Base-by-base conservation (phyloP, 2,113 vertebrate genomes). In the Boleophthalmus pectinirostris region DNA sequence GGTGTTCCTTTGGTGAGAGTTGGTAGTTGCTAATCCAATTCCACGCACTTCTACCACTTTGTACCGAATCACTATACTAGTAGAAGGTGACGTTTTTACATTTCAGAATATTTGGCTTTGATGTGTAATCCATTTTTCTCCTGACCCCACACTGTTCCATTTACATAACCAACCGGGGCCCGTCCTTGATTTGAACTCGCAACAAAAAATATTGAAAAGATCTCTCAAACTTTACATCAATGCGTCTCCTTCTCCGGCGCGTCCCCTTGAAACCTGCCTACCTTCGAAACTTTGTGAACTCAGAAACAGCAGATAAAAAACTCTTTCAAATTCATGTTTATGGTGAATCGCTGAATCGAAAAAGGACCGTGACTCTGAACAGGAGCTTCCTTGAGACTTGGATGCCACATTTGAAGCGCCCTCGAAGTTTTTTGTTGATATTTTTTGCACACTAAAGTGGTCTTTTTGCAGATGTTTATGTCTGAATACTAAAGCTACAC, bases 321-420 rank as follows among this genome's bases (percentile, higher is more conserved):
- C 20, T 63, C 66, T 75, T 78, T 63, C 8, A 60, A 60, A 14
- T 10, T 15, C 24, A 51, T n/a, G 25, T 24, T 65, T 53, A 9
- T 16, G 16, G 57, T 16, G 20, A 18, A 63, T 1, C 23, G 45
- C 53, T 61, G 57, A 61, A 63, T 66, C 58, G 35, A 45, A 63
- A 75, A 38, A 54, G 66, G 24, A 69, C 47, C 24, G 64, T 58
- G 29, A 24, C 68, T 83, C 82, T 85, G 72, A 83, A 80, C 67
- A 68, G 0, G 63, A 56, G 49, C 47, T 16, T 76, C 64, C 69
- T 61, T 47, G 69, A 60, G 72, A 61, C 73, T 25, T 68, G 35
- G 43, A 73, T 69, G 24, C 72, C 56, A 33, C 68, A 23, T 43
- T 35, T 21, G 56, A 38, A 63, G 70, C 38, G 33, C 14, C 15